Evolutionary conservation across 2,888 invertebrate species (phyloP).

Genomic region (Macrophya annulata): DNA sequence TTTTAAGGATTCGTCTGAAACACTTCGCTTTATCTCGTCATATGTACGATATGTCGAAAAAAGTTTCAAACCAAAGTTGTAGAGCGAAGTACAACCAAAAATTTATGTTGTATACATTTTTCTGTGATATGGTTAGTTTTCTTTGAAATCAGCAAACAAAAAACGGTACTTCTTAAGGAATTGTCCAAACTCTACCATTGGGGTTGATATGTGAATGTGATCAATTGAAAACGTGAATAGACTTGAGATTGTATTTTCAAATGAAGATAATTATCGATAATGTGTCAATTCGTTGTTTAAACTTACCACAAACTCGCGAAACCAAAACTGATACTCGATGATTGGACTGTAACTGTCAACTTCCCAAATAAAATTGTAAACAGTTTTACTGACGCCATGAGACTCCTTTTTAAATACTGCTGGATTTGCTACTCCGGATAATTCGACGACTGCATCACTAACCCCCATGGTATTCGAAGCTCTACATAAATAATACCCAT

Average conservation of each 20-base stretch:
- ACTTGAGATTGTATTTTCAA: not conserved
- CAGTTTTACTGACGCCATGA: slow-evolving; percentile 79
- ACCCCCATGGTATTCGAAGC: slow-evolving; percentile 89
- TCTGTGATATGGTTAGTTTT: not conserved
- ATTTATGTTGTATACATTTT: not conserved
- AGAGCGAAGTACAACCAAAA: not conserved
- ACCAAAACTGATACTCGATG: slow-evolving; percentile 85
- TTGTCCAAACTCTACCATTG: not conserved
- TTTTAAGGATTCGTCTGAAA: not conserved
- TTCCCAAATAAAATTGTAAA: slow-evolving; percentile 91
- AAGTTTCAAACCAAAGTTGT: not conserved
- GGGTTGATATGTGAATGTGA: not conserved
- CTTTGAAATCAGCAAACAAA: not conserved
- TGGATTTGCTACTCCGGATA: slow-evolving; percentile 88
- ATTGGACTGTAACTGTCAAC: slow-evolving; percentile 92
- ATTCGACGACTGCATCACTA: slow-evolving; percentile 86
- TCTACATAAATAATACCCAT: slow-evolving; percentile 90
- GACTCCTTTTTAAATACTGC: slow-evolving; percentile 86
- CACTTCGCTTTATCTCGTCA: not conserved
- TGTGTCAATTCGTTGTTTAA: not conserved
- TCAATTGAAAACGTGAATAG: not conserved
- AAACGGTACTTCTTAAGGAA: not conserved
- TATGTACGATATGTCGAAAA: not conserved
- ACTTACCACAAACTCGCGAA: slow-evolving; percentile 76
- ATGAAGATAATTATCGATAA: not conserved